Evolutionary conservation across 2,113 vertebrate genomes (phyloP).

Genomic region (Empidonax alnorum): DNA sequence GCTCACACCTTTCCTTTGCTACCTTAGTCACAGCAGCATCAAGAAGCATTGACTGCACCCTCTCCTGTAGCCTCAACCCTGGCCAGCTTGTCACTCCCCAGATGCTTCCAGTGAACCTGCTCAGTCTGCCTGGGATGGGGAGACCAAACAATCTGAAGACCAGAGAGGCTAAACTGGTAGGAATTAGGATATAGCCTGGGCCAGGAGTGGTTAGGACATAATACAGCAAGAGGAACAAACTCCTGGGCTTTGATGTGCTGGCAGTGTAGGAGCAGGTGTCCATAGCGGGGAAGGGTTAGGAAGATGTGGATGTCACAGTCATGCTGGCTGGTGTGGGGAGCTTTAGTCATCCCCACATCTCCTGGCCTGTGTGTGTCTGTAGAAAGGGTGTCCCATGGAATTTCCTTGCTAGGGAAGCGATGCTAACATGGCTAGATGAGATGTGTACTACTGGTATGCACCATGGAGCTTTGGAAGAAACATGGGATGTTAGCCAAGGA

Average conservation of each 20-base stretch:
- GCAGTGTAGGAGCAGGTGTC: not conserved
- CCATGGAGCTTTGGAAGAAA: not conserved
- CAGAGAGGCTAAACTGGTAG: not conserved
- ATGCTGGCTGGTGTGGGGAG: not conserved
- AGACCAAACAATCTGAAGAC: not conserved
- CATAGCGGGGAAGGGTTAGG: fast-evolving
- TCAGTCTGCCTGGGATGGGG: fast-evolving
- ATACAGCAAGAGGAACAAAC: not conserved
- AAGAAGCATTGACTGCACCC: fast-evolving
- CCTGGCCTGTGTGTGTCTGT: not conserved
- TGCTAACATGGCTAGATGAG: not conserved
- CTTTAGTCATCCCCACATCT: not conserved
- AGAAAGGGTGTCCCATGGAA: not conserved
- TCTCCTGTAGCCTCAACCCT: not conserved
- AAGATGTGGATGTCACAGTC: not conserved
- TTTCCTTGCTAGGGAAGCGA: not conserved
- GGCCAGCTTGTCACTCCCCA: not conserved
- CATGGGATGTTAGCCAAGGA: not conserved
- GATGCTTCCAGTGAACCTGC: not conserved
- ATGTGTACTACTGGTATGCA: not conserved
- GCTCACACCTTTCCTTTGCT: not conserved
- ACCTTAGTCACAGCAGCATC: not conserved
- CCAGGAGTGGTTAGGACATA: not conserved
- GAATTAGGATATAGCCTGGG: not conserved
- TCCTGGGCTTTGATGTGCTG: not conserved